Percentiles rank a stretch among this genome's conserved stretches.
Evolutionary conservation across 1,140 invertebrate genomes (phyloP).

Genomic region (Aphidius ervi): DNA sequence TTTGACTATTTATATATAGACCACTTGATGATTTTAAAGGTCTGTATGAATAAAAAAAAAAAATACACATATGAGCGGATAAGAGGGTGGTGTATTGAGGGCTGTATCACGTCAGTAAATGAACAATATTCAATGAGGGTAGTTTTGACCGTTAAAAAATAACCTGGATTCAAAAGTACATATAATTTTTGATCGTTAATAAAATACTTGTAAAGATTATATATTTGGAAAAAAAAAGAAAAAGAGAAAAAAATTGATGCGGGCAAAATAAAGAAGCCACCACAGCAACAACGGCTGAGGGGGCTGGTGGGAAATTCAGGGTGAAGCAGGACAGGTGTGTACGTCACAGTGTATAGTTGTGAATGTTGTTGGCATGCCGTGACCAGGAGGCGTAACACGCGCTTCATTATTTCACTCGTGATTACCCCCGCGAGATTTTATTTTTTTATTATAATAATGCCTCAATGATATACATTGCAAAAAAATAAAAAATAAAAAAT

Average conservation of each 20-base stretch:
- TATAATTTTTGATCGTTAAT: conserved; percentile 38
- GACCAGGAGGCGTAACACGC: conserved; percentile 37
- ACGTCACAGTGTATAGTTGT: conserved; percentile 21
- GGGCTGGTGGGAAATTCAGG: not conserved
- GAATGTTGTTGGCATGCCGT: conserved; percentile 20
- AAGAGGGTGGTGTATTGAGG: not conserved
- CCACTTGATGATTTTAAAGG: not conserved
- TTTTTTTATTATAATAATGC: not conserved
- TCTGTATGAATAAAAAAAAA: not conserved
- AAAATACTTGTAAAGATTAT: conserved; percentile 23
- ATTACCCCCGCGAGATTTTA: conserved; percentile 31
- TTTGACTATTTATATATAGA: not conserved
- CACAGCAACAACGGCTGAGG: no score
- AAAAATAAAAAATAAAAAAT: not conserved
- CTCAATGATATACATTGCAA: not conserved
- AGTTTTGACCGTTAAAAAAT: conserved; percentile 29
- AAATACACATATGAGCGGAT: not conserved
- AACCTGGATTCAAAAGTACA: not conserved
- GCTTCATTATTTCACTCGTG: conserved; percentile 11
- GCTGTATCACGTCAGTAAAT: conserved; percentile 30
- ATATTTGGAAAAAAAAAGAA: not conserved
- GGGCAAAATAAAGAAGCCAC: conserved; percentile 1
- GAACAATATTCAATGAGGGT: conserved; percentile 33
- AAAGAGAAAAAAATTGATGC: conserved; percentile 11
- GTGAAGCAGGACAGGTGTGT: conserved; percentile 37